Base-by-base conservation (phyloP, 1,140 invertebrate genomes). In the Panonychus citri region DNA sequence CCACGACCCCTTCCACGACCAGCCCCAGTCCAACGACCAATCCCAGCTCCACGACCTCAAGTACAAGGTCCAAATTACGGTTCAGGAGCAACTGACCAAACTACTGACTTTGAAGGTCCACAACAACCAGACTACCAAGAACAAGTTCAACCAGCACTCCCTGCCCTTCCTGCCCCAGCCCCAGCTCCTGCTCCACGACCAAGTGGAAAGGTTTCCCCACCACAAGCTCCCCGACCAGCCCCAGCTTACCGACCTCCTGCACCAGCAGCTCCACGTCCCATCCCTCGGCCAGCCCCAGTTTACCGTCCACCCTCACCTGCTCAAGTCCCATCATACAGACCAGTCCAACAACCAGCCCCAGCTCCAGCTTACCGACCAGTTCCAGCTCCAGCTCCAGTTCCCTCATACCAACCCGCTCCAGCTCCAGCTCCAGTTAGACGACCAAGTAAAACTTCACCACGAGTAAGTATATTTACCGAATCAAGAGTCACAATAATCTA, bases 41-140 rank as follows among this genome's bases (percentile, higher is more conserved):
- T 48, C 15, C 26, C 28, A 34, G 56, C 60, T 42, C n/a, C 57
- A 52, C 58, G 48, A 54, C 27, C 24, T 21, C 43, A 54, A 26
- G 48, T 21, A 15, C 25, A 21, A 17, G 25, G 42, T 21, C 43
- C 43, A 46, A 24, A 10, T 12, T 34, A 34, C 12, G 30, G 30
- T 12, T 12, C 30, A 34, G 30, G 30, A 34, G 30, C 30, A 34
- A 34, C 30, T 34, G 30, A 34, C 30, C 30, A 34, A 34, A 34
- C 5, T 34, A 5, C 30, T 7, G 30, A 34, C 12, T 34, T 7
- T 34, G 30, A 34, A 34, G 30, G 5, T 7, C 30, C 30, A 7
- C 30, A 34, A 34, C 30, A 34, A 34, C 30, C 30, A 34, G 30
- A 34, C 12, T 34, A 7, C 1, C n/a, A 5, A 8, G 43, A 25